phyloP scores from a whole-genome alignment of 2,113 vertebrate species.

The Colaptes auratus region DNA sequence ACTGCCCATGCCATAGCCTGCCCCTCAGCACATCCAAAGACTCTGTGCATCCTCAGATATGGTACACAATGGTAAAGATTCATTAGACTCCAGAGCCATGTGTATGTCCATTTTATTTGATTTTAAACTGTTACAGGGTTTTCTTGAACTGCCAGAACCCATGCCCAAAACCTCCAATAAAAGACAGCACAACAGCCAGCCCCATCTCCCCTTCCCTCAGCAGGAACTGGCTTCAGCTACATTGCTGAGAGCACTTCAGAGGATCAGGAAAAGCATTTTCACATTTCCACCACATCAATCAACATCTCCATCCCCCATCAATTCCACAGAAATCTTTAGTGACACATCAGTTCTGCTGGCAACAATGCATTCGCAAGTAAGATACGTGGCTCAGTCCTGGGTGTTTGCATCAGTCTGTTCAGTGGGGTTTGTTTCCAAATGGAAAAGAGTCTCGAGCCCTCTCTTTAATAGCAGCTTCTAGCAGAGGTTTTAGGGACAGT shows the following conservation, averaged over 20 bases:
- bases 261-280: conserved; percentile 32
- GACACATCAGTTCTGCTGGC: conserved; percentile 51
- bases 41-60: background rate
- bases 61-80: background rate
- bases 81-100: conserved; percentile 54
- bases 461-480: conserved; percentile 56
- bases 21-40: background rate
- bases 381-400: conserved; percentile 63
- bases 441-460: conserved; percentile 47
- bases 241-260: conserved; percentile 37
- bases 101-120: conserved; percentile 79
- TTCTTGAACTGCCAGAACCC: conserved; percentile 75
- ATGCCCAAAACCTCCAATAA: conserved; percentile 72
- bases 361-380: conserved; percentile 56
- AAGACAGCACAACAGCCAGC: conserved; percentile 75
- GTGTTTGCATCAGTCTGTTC: conserved; percentile 31
- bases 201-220: conserved; percentile 70
- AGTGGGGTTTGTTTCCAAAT: conserved; percentile 55
- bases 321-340: conserved; percentile 38
- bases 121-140: conserved; percentile 79
- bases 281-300: conserved; percentile 52
- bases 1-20: background rate
- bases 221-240: conserved; percentile 68
- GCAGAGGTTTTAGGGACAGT: conserved; percentile 26
- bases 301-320: conserved; percentile 42